Percentiles rank a stretch among this genome's conserved stretches.
Evolutionary conservation across 1,140 invertebrate genomes (phyloP).

Genomic region (Heliconius melpomene): DNA sequence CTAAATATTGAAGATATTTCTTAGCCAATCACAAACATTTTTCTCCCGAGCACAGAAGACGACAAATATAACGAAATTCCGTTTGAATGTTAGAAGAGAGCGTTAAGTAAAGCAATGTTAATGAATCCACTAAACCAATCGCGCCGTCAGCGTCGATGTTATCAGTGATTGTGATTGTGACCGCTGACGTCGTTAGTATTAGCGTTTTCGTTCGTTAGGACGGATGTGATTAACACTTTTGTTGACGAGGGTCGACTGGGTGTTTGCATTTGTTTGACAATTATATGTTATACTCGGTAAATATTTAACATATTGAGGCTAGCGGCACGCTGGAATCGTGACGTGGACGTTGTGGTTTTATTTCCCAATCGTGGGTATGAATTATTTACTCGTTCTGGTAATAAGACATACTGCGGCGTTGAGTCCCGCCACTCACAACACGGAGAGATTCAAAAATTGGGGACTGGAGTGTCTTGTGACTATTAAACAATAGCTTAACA

Average conservation of each 20-base stretch:
- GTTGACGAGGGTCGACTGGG: conserved; percentile 22
- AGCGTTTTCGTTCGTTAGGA: conserved; percentile 29
- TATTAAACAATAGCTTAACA: too few relatives aligned
- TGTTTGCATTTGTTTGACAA: conserved; percentile 7
- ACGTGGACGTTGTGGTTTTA: too few relatives aligned
- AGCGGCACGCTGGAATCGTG: too few relatives aligned
- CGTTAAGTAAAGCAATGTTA: conserved; percentile 18
- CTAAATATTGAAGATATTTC: too few relatives aligned
- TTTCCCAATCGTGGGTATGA: too few relatives aligned
- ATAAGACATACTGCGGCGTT: too few relatives aligned
- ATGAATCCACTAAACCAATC: conserved; percentile 30
- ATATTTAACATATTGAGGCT: too few relatives aligned
- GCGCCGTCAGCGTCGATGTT: conserved; percentile 30
- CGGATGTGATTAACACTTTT: conserved; percentile 29
- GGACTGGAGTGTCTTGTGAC: too few relatives aligned
- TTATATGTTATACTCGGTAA: neutral
- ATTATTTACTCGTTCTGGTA: too few relatives aligned
- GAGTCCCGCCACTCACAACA: too few relatives aligned
- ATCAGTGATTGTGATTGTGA: conserved; percentile 28
- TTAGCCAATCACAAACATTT: neutral
- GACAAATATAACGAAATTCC: too few relatives aligned
- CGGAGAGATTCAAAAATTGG: too few relatives aligned
- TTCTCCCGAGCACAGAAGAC: neutral
- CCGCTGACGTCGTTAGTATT: conserved; percentile 32
- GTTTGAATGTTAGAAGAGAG: neutral